phyloP scores from a whole-genome alignment of 2,113 vertebrate genomes.

The Noturus placidus region DNA sequence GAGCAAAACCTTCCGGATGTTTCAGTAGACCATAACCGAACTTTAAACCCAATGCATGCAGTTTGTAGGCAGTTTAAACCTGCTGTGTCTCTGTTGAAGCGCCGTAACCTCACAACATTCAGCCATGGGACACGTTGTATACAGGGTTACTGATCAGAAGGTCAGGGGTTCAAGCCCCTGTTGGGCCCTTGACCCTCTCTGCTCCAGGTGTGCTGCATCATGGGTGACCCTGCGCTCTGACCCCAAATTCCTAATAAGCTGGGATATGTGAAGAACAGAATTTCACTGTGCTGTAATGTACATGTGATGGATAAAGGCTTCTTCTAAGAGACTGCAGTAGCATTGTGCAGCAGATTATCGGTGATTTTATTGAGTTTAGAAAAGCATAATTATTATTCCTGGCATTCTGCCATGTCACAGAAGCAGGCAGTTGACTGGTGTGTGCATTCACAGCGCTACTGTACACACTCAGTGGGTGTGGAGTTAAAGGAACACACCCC shows the following conservation, averaged over 20 bases:
- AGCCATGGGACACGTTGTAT: not conserved
- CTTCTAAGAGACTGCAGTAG: not conserved
- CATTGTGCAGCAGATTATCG: not conserved
- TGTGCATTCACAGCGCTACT: not conserved
- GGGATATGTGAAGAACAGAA: too few relatives aligned
- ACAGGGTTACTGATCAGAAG: too few relatives aligned
- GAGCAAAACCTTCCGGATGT: not conserved
- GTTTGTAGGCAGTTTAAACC: not conserved
- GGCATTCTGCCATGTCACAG: not conserved
- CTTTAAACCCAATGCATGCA: not conserved
- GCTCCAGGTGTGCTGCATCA: too few relatives aligned
- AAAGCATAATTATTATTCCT: not conserved
- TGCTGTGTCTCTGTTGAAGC: not conserved
- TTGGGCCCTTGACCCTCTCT: too few relatives aligned
- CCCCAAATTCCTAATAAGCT: too few relatives aligned
- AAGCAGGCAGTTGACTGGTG: not conserved
- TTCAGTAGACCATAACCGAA: not conserved
- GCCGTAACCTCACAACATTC: not conserved
- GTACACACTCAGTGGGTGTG: not conserved
- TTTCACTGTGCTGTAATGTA: too few relatives aligned
- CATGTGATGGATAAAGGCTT: too few relatives aligned
- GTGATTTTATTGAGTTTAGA: not conserved
- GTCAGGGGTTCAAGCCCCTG: too few relatives aligned
- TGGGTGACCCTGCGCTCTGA: too few relatives aligned
- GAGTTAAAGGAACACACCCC: not conserved